Evolutionary conservation across 2,797 vertebrate species (phyloP).

Genomic region (Trachurus trachurus): DNA sequence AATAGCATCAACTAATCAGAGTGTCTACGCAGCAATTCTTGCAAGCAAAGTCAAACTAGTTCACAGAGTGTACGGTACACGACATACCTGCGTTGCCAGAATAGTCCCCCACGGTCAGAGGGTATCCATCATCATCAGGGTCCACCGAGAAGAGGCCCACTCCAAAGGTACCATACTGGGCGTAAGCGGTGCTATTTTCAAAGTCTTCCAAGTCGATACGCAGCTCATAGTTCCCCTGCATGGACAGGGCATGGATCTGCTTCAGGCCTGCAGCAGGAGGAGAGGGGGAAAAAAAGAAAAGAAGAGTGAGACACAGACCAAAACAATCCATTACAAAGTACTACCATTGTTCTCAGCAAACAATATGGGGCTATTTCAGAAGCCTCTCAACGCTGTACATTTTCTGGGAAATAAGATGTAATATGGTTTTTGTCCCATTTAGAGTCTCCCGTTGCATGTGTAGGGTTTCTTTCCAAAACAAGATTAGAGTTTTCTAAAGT

Average conservation of each 20-base stretch:
- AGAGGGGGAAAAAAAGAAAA: background rate
- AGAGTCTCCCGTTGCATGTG: conserved; percentile 50
- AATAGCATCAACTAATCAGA: conserved; percentile 16
- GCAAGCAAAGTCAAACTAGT: conserved; percentile 34
- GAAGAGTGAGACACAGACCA: conserved; percentile 46
- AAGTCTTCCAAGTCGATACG: conserved; percentile 97
- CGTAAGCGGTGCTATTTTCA: conserved; percentile 94
- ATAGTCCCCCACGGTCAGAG: conserved; percentile 92
- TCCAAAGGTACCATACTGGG: conserved; percentile 93
- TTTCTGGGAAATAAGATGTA: conserved; percentile 66
- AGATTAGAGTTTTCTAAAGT: conserved; percentile 47
- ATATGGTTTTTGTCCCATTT: conserved; percentile 65
- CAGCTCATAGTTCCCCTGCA: conserved; percentile 95
- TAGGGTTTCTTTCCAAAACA: conserved; percentile 55
- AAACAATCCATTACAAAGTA: conserved; percentile 68
- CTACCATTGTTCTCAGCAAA: conserved; percentile 52
- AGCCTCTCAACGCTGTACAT: conserved; percentile 28
- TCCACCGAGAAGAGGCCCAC: conserved; percentile 97
- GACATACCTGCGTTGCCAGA: conserved; percentile 94
- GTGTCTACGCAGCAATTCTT: conserved; percentile 18
- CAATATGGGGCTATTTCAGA: conserved; percentile 62
- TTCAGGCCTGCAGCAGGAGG: conserved; percentile 87
- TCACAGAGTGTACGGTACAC: conserved; percentile 4
- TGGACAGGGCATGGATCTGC: conserved; percentile 93
- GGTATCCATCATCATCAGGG: conserved; percentile 96